Evolutionary conservation across 2,113 vertebrate species (phyloP).

Genomic region (Gymnocephalus cernua): DNA sequence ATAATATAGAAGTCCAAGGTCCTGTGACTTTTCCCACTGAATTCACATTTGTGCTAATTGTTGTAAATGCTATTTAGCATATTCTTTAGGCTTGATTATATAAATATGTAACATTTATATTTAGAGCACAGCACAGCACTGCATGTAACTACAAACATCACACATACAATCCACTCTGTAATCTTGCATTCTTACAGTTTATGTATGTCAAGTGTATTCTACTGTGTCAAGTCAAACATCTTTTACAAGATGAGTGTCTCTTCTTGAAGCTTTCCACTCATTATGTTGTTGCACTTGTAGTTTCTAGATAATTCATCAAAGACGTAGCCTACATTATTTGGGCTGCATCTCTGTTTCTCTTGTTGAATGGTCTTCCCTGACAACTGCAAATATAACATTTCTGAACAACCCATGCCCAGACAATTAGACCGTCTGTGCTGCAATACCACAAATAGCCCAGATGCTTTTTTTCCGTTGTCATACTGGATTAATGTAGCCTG

Average conservation of each 20-base stretch:
- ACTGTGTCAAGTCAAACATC: too few relatives aligned
- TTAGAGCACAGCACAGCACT: not conserved
- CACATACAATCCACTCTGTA: not conserved
- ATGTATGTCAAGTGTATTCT: not conserved
- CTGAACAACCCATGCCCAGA: not conserved
- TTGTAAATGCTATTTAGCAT: not conserved
- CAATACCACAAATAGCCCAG: slow-evolving; percentile 18
- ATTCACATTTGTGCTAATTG: not conserved
- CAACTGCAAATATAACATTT: not conserved
- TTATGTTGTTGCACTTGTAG: not conserved
- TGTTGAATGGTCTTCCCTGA: not conserved
- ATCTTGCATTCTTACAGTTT: not conserved
- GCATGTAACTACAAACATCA: not conserved
- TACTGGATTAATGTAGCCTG: slow-evolving; percentile 25
- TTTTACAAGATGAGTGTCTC: not conserved
- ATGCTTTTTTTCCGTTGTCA: slow-evolving; percentile 43
- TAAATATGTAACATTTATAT: not conserved
- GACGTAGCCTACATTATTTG: not conserved
- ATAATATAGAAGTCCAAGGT: slow-evolving; percentile 7
- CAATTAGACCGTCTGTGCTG: slow-evolving; percentile 21
- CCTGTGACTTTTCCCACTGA: not conserved
- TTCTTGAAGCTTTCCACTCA: not conserved
- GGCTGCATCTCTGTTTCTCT: not conserved
- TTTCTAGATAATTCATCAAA: not conserved
- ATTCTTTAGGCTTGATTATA: not conserved